Conservation (phyloP, 2,888 invertebrate genomes). For the Hirtodrosophila trivittata region DNA sequence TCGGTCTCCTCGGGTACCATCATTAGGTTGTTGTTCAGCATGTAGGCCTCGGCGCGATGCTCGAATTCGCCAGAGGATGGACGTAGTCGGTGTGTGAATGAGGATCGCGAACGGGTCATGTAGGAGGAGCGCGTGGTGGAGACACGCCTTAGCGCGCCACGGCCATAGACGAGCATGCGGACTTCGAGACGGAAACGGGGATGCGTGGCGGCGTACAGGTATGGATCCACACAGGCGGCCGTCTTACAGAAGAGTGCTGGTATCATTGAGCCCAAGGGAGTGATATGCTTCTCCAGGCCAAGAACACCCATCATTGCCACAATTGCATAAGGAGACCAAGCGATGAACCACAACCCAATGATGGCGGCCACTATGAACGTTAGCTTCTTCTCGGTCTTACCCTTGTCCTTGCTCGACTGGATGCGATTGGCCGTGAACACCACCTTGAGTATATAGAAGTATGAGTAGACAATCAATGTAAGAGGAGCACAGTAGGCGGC, state of each 20-base stretch:
- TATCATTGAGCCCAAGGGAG: slow-evolving; percentile 89
- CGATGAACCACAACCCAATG: slow-evolving; percentile 89
- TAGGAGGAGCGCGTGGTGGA: slow-evolving; percentile 81
- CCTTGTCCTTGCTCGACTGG: slow-evolving; percentile 87
- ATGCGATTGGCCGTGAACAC: slow-evolving; percentile 86
- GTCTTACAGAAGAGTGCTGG: slow-evolving; percentile 92
- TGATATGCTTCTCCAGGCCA: slow-evolving; percentile 87
- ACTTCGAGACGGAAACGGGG: slow-evolving; percentile 89
- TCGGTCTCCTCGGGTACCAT: slow-evolving; percentile 76
- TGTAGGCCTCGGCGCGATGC: slow-evolving; percentile 51
- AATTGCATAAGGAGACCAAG: slow-evolving; percentile 93
- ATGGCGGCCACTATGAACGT: slow-evolving; percentile 88
- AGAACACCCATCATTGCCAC: slow-evolving; percentile 90
- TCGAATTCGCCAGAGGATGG: slow-evolving; percentile 31
- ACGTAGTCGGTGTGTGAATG: slow-evolving; percentile 70
- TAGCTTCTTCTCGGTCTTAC: slow-evolving; percentile 89
- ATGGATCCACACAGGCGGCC: slow-evolving; percentile 92
- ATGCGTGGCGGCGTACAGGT: slow-evolving; percentile 91
- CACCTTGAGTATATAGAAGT: slow-evolving; percentile 88
- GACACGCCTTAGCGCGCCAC: slow-evolving; percentile 61
- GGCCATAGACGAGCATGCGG: slow-evolving; percentile 74
- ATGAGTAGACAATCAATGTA: slow-evolving; percentile 89
- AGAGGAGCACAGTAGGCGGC: slow-evolving; percentile 91
- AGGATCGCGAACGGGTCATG: slow-evolving; percentile 72
- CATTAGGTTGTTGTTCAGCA: slow-evolving; percentile 69